These are phyloP conservation scores for Cranoglanis bouderius DNA, from an alignment of 2,113 vertebrate species.

Conservation along the genomic window DNA sequence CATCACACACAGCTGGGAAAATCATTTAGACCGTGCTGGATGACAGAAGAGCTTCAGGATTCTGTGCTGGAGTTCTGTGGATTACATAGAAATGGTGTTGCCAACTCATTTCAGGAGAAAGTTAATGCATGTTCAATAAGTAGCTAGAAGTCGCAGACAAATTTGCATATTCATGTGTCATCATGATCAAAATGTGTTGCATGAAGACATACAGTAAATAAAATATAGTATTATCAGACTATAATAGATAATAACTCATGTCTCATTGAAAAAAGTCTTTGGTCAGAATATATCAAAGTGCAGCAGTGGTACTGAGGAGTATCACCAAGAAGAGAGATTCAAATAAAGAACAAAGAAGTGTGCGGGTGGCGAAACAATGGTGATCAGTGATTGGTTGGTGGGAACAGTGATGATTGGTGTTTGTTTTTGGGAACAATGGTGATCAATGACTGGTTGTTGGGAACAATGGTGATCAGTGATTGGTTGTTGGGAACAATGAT, in stretches of 20 bases:
- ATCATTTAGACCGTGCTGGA: conserved; percentile 67
- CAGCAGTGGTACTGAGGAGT: too few relatives aligned
- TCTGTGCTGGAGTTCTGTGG: conserved; percentile 20
- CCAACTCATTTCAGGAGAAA: not conserved
- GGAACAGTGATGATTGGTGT: too few relatives aligned
- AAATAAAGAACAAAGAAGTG: too few relatives aligned
- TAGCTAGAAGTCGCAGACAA: not conserved
- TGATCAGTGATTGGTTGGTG: too few relatives aligned
- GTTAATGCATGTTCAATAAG: not conserved
- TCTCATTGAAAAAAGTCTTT: not conserved
- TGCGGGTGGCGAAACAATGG: too few relatives aligned
- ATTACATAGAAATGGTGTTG: not conserved
- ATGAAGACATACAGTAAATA: not conserved
- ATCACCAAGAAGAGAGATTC: too few relatives aligned
- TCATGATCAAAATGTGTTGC: not conserved
- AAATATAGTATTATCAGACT: not conserved
- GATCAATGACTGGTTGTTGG: too few relatives aligned
- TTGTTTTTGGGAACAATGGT: too few relatives aligned
- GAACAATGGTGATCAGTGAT: too few relatives aligned
- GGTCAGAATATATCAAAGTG: too few relatives aligned
- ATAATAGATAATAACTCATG: not conserved
- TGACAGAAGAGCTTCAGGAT: conserved; percentile 6
- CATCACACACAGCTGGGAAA: conserved; percentile 71
- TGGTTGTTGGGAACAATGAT: too few relatives aligned
- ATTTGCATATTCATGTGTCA: too few relatives aligned